Percentiles rank a stretch among this genome's conserved stretches.
Evolutionary conservation across 2,888 invertebrate species (phyloP).

Genomic region (Caenorhabditis sp.): DNA sequence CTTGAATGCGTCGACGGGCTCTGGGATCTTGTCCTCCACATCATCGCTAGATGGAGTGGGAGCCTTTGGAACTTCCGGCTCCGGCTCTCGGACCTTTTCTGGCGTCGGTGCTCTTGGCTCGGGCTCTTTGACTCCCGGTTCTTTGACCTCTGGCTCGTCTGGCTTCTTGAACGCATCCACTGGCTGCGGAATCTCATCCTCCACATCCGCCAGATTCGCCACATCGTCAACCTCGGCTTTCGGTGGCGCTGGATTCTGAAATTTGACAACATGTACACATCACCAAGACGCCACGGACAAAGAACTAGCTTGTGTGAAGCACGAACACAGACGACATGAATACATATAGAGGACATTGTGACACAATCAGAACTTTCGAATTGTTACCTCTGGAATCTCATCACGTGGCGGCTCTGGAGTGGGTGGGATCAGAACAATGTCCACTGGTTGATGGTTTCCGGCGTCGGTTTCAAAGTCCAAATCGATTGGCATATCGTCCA

Average conservation of each 20-base stretch:
- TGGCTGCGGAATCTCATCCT: conserved; percentile 46
- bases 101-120: neutral
- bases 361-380: no score
- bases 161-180: conserved; percentile 48
- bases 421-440: conserved; percentile 59
- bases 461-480: neutral
- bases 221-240: conserved; percentile 31
- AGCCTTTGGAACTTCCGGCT: neutral
- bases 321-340: neutral
- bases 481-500: conserved; percentile 48
- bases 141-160: neutral
- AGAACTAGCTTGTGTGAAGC: neutral
- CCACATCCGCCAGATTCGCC: conserved; percentile 45
- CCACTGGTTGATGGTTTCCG: conserved; percentile 12
- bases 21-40: conserved; percentile 10
- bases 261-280: neutral
- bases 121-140: no score
- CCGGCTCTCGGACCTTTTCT: conserved; percentile 3
- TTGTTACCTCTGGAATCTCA: neutral
- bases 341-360: neutral
- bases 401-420: conserved; percentile 61
- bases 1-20: conserved; percentile 10
- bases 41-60: neutral
- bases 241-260: conserved; percentile 3
- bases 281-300: neutral